phyloP scores from a whole-genome alignment of 2,888 invertebrate species.

The Machimus atricapillus region DNA sequence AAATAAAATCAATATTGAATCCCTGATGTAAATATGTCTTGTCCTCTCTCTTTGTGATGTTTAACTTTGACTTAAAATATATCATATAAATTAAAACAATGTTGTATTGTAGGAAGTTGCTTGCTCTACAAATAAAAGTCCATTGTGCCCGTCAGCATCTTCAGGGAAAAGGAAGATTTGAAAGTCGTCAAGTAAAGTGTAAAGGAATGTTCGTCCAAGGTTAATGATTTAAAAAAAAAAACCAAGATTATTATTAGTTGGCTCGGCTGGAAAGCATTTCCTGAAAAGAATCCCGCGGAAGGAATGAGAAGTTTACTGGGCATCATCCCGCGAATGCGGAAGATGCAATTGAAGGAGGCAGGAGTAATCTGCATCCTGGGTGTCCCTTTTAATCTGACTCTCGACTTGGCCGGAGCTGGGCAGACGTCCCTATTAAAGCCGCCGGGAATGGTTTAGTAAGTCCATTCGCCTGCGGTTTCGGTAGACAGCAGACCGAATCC shows the following conservation, averaged over 20 bases:
- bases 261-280: background rate
- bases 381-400: background rate
- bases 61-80: too few species aligned
- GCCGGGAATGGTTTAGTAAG: background rate
- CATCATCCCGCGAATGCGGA: background rate
- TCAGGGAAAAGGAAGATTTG: too few species aligned
- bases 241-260: background rate
- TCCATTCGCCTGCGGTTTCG: background rate
- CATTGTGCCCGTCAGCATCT: too few species aligned
- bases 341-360: background rate
- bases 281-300: background rate
- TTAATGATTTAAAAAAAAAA: background rate
- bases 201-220: background rate
- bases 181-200: background rate
- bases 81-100: too few species aligned
- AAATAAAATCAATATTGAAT: too few species aligned
- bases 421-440: background rate
- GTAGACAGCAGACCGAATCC: background rate
- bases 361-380: background rate
- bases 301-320: background rate
- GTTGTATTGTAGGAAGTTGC: too few species aligned
- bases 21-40: too few species aligned
- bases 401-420: background rate
- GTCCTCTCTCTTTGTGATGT: too few species aligned
- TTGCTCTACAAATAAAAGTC: too few species aligned